Evolutionary conservation across 2,797 vertebrate genomes (phyloP).

Genomic region (Corythornis leucogaster): DNA sequence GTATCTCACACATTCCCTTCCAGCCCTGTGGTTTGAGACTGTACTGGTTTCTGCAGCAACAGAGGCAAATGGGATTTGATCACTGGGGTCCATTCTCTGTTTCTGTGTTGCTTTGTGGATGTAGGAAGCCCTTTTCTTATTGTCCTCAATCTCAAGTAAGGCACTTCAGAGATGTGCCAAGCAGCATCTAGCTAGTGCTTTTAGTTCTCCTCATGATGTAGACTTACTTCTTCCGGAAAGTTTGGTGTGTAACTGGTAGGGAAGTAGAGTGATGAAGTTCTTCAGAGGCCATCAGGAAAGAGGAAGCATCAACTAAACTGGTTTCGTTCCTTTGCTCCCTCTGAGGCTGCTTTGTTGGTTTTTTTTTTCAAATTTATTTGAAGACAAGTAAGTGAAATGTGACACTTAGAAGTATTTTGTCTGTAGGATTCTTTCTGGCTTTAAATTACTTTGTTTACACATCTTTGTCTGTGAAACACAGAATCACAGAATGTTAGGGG

Average conservation of each 20-base stretch:
- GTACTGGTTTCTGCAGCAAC: neutral
- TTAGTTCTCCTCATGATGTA: neutral
- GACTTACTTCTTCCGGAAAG: neutral
- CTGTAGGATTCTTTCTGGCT: slow-evolving; percentile 39
- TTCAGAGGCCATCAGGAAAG: neutral
- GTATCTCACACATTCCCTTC: accelerated
- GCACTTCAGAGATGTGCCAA: neutral
- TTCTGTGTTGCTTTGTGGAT: neutral
- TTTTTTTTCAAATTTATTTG: neutral
- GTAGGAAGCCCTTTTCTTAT: neutral
- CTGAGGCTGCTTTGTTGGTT: neutral
- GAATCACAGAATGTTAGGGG: no score
- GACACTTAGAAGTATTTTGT: slow-evolving; percentile 11
- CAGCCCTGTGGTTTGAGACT: neutral
- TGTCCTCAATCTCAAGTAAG: neutral
- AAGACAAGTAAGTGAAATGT: slow-evolving; percentile 42
- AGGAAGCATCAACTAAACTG: slow-evolving; percentile 30
- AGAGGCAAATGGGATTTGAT: accelerated
- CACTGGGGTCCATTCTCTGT: accelerated
- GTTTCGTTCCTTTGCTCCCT: slow-evolving; percentile 46
- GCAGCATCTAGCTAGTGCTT: neutral
- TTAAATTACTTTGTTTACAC: slow-evolving; percentile 44
- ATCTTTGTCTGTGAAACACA: slow-evolving; percentile 31
- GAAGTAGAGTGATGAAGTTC: neutral
- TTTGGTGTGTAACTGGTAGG: neutral